Evolutionary conservation across 35 echinoderm and acorn worm genomes (phyloP).

Genomic region (Nesometra sesokonis): DNA sequence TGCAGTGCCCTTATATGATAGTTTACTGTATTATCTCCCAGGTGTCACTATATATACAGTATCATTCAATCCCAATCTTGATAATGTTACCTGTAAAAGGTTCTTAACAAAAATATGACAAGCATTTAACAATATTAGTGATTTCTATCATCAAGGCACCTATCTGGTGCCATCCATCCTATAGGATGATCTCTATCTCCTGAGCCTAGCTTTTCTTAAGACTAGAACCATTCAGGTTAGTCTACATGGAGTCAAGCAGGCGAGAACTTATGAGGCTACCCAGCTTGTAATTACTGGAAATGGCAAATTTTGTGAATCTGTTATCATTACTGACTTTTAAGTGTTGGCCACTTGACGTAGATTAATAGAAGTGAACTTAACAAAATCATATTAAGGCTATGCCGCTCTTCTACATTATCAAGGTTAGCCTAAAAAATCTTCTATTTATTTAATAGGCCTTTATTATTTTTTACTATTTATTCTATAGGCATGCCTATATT

Average conservation of each 20-base stretch:
- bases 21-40: too few species aligned
- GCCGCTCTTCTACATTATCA: background rate
- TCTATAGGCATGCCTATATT: too few species aligned
- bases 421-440: background rate
- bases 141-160: background rate
- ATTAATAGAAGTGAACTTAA: background rate
- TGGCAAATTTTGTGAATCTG: background rate
- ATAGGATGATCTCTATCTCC: background rate
- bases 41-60: too few species aligned
- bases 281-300: background rate
- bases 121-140: background rate
- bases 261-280: background rate
- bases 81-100: too few species aligned
- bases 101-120: background rate
- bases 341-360: background rate
- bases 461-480: too few species aligned
- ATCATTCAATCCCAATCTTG: too few species aligned
- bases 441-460: too few species aligned
- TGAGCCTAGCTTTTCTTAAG: background rate
- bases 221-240: background rate
- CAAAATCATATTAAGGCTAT: background rate
- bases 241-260: background rate
- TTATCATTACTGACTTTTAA: background rate
- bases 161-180: background rate
- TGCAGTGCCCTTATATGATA: too few species aligned